phyloP scores from a whole-genome alignment of 2,797 vertebrate genomes.

The Heliangelus exortis region DNA sequence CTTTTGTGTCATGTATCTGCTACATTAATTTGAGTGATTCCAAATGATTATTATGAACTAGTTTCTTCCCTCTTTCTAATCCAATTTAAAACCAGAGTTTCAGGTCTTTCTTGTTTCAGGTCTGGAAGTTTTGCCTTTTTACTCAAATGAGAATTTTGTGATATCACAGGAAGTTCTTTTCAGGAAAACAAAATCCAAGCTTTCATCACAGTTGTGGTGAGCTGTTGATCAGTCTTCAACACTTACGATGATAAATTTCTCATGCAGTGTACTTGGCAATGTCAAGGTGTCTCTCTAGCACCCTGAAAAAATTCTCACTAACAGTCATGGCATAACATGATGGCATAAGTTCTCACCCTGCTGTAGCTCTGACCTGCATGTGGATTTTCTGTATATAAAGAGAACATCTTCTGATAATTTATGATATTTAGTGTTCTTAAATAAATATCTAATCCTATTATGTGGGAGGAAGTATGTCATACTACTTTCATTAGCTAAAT shows the following conservation, averaged over 20 bases:
- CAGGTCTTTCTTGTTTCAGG: neutral
- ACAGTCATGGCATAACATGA: neutral
- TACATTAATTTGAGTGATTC: neutral
- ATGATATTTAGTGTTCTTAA: neutral
- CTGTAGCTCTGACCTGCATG: neutral
- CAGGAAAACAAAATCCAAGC: neutral
- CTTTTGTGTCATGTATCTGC: neutral
- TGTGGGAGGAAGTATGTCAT: constrained; percentile 16
- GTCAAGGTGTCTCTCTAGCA: neutral
- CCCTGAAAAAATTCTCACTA: neutral
- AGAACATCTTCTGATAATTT: neutral
- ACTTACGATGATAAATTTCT: neutral
- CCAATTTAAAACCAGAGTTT: neutral
- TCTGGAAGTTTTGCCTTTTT: neutral
- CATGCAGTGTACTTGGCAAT: neutral
- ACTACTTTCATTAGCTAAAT: constrained; percentile 17
- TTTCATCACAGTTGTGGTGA: neutral
- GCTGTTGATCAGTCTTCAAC: neutral
- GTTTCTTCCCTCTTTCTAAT: neutral
- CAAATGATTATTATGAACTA: neutral
- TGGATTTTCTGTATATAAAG: neutral
- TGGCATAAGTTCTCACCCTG: neutral
- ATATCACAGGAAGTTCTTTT: neutral
- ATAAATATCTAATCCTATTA: constrained; percentile 16
- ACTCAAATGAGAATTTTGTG: neutral